Conservation (phyloP, 2,888 invertebrate species). For the Volucella bombylans region DNA sequence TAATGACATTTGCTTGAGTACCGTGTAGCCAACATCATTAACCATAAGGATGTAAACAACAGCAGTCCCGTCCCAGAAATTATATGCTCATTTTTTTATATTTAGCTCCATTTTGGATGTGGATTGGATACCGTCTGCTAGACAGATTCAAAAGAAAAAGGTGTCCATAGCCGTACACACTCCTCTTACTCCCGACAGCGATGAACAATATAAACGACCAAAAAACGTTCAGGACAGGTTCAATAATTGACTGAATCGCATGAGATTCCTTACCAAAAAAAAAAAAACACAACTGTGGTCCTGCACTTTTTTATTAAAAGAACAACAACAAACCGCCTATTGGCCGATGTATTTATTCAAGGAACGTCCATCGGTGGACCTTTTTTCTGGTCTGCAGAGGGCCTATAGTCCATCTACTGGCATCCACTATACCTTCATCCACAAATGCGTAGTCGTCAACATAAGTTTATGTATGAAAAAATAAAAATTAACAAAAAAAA, state of each 20-base stretch:
- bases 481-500: background rate
- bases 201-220: slow-evolving; percentile 4
- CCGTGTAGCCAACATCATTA: too few species aligned
- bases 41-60: background rate
- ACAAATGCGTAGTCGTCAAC: slow-evolving; percentile 30
- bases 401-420: background rate
- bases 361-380: background rate
- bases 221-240: slow-evolving; percentile 15
- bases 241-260: slow-evolving; percentile 33
- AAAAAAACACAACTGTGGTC: background rate
- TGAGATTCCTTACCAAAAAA: slow-evolving; percentile 1
- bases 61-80: background rate
- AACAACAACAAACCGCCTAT: background rate
- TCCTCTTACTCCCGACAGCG: too few species aligned
- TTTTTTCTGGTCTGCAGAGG: slow-evolving; percentile 13
- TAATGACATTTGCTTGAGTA: too few species aligned
- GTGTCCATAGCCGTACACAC: background rate
- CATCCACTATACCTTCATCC: slow-evolving; percentile 10
- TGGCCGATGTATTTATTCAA: too few species aligned
- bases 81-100: too few species aligned
- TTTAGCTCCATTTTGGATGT: too few species aligned
- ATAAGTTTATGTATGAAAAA: background rate
- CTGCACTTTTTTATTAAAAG: background rate
- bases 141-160: background rate
- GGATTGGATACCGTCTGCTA: background rate